Percentiles rank a stretch among this genome's conserved stretches.
These are phyloP conservation scores for Cottoperca gobio DNA, from an alignment of 2,797 vertebrate species.

Conservation along the genomic window DNA sequence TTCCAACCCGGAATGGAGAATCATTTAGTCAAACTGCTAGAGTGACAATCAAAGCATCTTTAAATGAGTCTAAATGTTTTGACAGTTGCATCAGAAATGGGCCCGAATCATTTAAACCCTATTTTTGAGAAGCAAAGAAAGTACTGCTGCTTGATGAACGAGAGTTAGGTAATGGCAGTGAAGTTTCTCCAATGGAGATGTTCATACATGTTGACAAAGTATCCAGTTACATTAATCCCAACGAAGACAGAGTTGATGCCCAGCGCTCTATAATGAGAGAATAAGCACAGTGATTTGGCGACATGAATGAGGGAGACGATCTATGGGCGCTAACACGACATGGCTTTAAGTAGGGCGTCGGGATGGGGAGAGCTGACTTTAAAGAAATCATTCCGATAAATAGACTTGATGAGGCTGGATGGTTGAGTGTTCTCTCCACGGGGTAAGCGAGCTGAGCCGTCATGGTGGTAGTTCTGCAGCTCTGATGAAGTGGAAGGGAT, in stretches of 20 bases:
- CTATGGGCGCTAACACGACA: slow-evolving; percentile 64
- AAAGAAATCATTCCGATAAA: slow-evolving; percentile 79
- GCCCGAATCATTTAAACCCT: slow-evolving; percentile 26
- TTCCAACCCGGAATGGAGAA: slow-evolving; percentile 28
- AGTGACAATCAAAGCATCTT: slow-evolving; percentile 40
- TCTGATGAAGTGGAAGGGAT: slow-evolving; percentile 74
- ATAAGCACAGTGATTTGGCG: slow-evolving; percentile 67
- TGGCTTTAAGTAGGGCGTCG: slow-evolving; percentile 79
- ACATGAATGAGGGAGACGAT: slow-evolving; percentile 64
- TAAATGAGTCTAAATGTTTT: slow-evolving; percentile 46
- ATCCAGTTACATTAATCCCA: slow-evolving; percentile 78
- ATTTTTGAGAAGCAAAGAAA: slow-evolving; percentile 32
- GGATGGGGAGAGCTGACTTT: slow-evolving; percentile 73
- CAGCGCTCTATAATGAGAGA: slow-evolving; percentile 68
- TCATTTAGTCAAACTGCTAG: slow-evolving; percentile 39
- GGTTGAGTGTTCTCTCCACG: slow-evolving; percentile 66
- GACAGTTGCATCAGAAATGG: slow-evolving; percentile 42
- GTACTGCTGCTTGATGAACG: slow-evolving; percentile 58
- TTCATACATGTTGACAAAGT: slow-evolving; percentile 82
- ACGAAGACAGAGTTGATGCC: slow-evolving; percentile 61
- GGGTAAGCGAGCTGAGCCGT: slow-evolving; percentile 67
- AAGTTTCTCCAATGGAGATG: slow-evolving; percentile 66
- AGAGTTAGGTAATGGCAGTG: slow-evolving; percentile 55
- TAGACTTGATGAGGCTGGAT: slow-evolving; percentile 82
- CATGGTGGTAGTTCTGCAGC: slow-evolving; percentile 63